phyloP scores from a whole-genome alignment of 2,888 invertebrate genomes.

The Leucophenga montana region DNA sequence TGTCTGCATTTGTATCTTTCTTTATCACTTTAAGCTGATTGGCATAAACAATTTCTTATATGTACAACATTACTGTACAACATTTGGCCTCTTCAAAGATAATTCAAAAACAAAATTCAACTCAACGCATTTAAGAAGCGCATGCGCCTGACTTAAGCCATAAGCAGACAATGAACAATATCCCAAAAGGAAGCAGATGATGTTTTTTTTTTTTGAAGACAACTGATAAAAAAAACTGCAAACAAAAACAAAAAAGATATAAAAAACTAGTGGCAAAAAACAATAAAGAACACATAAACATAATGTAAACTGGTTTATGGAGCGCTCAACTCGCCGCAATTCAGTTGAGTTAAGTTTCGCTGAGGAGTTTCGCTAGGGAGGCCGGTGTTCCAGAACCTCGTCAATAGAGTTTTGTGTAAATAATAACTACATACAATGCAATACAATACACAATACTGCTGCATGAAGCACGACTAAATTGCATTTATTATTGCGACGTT shows the following conservation, averaged over 20 bases:
- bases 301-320: conserved; percentile 22
- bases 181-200: neutral
- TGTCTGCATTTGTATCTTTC: no score
- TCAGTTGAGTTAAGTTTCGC: neutral
- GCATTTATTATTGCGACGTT: conserved; percentile 30
- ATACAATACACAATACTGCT: neutral
- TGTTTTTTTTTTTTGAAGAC: no score
- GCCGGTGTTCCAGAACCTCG: neutral
- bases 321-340: neutral
- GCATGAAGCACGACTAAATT: conserved; percentile 33
- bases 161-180: conserved; percentile 12
- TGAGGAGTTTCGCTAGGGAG: neutral
- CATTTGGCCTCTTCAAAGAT: no score
- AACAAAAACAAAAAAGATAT: neutral
- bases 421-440: neutral
- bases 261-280: neutral
- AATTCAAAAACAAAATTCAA: no score
- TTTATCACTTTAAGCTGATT: no score
- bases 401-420: neutral
- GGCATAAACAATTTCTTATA: no score
- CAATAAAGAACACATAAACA: conserved; percentile 14
- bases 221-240: neutral
- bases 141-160: neutral
- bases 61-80: no score
- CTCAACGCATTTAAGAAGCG: neutral